Conservation (phyloP, 2,797 vertebrate genomes). For the Pseudocheirus occidentalis region DNA sequence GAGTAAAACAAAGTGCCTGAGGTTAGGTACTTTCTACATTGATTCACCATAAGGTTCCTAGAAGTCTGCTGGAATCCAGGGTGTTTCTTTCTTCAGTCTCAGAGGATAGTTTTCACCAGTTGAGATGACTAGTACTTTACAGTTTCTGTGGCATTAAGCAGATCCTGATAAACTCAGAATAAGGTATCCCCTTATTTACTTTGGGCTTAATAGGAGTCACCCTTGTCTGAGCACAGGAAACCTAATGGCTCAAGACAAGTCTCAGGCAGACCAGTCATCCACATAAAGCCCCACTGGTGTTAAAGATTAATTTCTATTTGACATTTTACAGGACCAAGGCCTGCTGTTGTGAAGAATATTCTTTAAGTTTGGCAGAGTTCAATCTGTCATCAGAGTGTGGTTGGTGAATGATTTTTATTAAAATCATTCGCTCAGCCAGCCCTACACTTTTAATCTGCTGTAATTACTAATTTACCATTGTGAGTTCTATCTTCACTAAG, state of each 20-base stretch:
- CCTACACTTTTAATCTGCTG: slow-evolving; percentile 74
- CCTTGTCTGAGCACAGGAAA: slow-evolving; percentile 58
- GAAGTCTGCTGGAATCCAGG: neutral
- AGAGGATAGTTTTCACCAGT: neutral
- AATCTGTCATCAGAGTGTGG: slow-evolving; percentile 77
- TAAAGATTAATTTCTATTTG: slow-evolving; percentile 80
- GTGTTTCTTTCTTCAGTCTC: neutral
- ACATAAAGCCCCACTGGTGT: slow-evolving; percentile 52
- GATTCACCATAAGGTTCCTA: neutral
- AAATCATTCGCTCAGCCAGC: slow-evolving; percentile 69
- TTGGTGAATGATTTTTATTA: slow-evolving; percentile 75
- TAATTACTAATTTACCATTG: slow-evolving; percentile 71
- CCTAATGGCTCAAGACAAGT: slow-evolving; percentile 66
- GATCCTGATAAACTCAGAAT: slow-evolving; percentile 70
- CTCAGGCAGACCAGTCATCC: slow-evolving; percentile 64
- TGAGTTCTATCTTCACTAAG: slow-evolving; percentile 76
- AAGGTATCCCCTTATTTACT: slow-evolving; percentile 40
- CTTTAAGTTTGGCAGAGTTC: slow-evolving; percentile 76
- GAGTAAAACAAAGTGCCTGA: neutral
- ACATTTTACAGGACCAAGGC: slow-evolving; percentile 73
- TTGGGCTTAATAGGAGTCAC: slow-evolving; percentile 17
- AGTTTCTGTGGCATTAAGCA: slow-evolving; percentile 55
- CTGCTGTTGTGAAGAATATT: slow-evolving; percentile 53
- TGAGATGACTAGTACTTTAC: slow-evolving; percentile 52
- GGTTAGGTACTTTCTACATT: neutral